These are phyloP conservation scores for Rynchops niger DNA, from an alignment of 2,113 vertebrate species.

Conservation along the genomic window DNA sequence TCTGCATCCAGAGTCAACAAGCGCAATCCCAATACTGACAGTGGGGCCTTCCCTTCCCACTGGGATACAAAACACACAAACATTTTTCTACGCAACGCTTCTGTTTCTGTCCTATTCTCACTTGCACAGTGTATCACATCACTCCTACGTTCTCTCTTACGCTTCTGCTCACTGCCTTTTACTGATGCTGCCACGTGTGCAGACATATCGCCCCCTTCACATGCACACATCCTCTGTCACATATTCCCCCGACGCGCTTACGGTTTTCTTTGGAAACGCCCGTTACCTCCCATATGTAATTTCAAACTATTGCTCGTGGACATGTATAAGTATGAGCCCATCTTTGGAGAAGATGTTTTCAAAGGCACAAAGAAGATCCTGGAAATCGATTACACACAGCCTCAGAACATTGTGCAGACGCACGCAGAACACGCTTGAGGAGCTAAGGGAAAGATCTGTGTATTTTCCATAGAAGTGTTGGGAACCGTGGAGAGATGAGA, in stretches of 20 bases:
- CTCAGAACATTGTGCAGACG: background rate
- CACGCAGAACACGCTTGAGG: background rate
- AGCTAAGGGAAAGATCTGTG: background rate
- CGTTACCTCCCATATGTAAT: background rate
- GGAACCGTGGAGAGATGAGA: constrained; percentile 29
- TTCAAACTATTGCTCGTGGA: background rate
- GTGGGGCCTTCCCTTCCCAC: background rate
- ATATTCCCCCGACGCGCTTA: accelerated
- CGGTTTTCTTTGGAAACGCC: background rate
- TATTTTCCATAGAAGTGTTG: constrained; percentile 4
- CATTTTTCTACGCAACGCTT: background rate
- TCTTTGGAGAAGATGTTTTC: background rate
- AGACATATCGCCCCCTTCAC: background rate
- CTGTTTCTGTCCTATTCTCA: background rate
- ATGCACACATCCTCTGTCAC: accelerated
- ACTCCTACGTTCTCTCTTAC: background rate
- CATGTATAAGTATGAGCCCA: background rate
- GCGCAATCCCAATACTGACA: background rate
- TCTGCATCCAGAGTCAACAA: constrained; percentile 23
- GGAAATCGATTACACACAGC: background rate
- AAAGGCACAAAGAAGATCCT: background rate
- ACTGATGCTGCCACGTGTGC: background rate
- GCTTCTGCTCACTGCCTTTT: background rate
- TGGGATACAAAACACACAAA: background rate
- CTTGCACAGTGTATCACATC: background rate